These are phyloP conservation scores for Epizoanthus illoricatus DNA, from an alignment of 92 coral and sea anemone genomes.

Conservation along the genomic window DNA sequence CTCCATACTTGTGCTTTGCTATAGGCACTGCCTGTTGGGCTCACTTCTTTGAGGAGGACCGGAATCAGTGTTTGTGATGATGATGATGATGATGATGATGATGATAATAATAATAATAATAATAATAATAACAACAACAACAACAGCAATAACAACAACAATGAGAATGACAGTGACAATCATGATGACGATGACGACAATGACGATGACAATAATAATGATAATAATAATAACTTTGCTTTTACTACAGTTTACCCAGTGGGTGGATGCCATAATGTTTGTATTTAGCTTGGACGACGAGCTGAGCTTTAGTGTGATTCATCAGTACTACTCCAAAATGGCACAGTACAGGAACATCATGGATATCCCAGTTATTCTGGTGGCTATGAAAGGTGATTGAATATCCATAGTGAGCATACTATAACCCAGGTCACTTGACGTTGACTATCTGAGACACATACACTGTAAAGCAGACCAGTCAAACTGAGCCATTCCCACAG, in stretches of 20 bases:
- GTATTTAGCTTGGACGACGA: conserved; percentile 97
- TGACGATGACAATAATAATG: too few species aligned
- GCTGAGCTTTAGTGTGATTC: conserved; percentile 83
- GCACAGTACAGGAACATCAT: conserved; percentile 88
- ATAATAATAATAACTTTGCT: background rate
- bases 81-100: too few species aligned
- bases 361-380: conserved; percentile 87
- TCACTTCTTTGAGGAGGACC: background rate
- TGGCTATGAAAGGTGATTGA: conserved; percentile 58
- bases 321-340: conserved; percentile 91
- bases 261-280: conserved; percentile 96
- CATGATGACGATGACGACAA: too few species aligned
- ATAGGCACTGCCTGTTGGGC: too few species aligned
- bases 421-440: background rate
- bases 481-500: too few species aligned
- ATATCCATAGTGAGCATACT: background rate
- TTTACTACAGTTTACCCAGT: conserved; percentile 80
- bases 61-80: conserved; percentile 1
- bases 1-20: too few species aligned
- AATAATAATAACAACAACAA: too few species aligned
- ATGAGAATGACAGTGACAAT: too few species aligned
- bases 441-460: too few species aligned
- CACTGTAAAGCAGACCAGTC: too few species aligned
- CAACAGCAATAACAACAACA: too few species aligned
- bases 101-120: too few species aligned